These are phyloP conservation scores for Chauna torquata DNA, from an alignment of 2,113 vertebrate species.

Conservation along the genomic window DNA sequence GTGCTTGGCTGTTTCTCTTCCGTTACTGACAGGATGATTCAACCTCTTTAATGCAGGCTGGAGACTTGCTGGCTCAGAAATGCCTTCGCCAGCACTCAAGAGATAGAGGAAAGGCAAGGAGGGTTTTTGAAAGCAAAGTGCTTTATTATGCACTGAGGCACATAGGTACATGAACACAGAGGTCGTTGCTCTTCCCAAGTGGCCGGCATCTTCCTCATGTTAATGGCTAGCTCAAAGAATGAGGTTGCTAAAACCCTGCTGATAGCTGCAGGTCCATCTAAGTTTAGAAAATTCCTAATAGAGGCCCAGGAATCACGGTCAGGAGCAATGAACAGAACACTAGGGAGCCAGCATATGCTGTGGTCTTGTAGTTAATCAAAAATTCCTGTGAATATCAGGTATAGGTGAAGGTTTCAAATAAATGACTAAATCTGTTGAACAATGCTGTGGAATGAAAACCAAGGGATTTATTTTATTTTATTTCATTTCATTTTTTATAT, in stretches of 20 bases:
- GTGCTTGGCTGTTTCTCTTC: slow-evolving; percentile 16
- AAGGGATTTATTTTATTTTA: not conserved
- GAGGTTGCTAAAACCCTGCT: not conserved
- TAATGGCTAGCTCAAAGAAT: not conserved
- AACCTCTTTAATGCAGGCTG: not conserved
- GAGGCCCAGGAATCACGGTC: not conserved
- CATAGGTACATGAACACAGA: not conserved
- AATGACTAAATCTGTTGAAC: not conserved
- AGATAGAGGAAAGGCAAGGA: not conserved
- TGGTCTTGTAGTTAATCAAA: not conserved
- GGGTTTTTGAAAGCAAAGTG: not conserved
- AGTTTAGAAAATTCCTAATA: not conserved
- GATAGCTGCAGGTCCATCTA: not conserved
- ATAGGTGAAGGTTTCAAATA: not conserved
- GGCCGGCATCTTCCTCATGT: not conserved
- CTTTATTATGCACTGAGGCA: not conserved
- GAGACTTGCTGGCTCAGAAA: not conserved
- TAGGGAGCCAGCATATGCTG: not conserved
- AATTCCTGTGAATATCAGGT: not conserved
- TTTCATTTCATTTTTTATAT: too few relatives aligned
- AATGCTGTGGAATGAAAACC: not conserved
- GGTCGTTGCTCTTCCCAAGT: not conserved
- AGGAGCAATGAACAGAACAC: not conserved
- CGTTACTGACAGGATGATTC: slow-evolving; percentile 21
- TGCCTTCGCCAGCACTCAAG: not conserved